These are phyloP conservation scores for Ectropis grisescens DNA, from an alignment of 1,140 invertebrate genomes.

Conservation along the genomic window DNA sequence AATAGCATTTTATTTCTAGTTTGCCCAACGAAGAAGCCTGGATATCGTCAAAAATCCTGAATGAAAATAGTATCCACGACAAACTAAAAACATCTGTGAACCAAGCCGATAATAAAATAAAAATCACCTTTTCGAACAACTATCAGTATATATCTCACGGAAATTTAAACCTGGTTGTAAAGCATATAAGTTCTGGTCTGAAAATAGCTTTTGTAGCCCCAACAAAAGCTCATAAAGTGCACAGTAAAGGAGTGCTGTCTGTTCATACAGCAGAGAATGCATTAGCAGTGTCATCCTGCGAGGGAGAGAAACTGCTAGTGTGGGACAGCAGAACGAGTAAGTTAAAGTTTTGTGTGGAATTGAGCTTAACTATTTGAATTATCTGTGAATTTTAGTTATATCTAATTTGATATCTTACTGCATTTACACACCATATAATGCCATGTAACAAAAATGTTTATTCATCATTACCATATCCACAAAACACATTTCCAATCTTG, in stretches of 20 bases:
- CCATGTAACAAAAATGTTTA: no score
- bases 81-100: slow-evolving; percentile 42
- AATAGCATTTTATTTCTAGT: no score
- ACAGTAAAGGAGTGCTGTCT: slow-evolving; percentile 62
- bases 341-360: no score
- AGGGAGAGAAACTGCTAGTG: slow-evolving; percentile 72
- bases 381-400: no score
- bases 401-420: no score
- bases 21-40: slow-evolving; percentile 50
- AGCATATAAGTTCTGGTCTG: slow-evolving; percentile 44
- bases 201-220: slow-evolving; percentile 61
- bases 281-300: slow-evolving; percentile 74
- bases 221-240: slow-evolving; percentile 48
- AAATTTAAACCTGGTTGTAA: slow-evolving; percentile 45
- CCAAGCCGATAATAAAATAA: slow-evolving; percentile 43
- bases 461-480: no score
- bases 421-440: no score
- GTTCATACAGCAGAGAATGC: slow-evolving; percentile 72
- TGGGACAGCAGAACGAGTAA: slow-evolving; percentile 75
- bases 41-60: slow-evolving; percentile 60
- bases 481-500: no score
- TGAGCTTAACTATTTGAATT: no score
- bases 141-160: slow-evolving; percentile 48
- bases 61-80: slow-evolving; percentile 51
- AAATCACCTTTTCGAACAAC: slow-evolving; percentile 39